These are phyloP conservation scores for Limanda limanda DNA, from an alignment of 2,113 vertebrate genomes.

Conservation along the genomic window DNA sequence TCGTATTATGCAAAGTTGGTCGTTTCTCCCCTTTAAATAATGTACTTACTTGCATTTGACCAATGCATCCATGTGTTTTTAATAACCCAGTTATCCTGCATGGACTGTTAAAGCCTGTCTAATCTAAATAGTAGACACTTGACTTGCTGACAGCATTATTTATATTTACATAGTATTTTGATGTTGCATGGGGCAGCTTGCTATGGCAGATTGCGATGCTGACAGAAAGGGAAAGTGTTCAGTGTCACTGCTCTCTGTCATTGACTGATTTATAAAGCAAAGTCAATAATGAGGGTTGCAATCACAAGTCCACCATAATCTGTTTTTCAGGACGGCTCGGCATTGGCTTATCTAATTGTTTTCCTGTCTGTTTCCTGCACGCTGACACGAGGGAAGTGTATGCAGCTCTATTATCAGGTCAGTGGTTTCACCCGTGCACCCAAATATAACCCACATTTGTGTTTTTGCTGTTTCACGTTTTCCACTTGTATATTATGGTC, in stretches of 20 bases:
- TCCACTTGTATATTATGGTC: neutral
- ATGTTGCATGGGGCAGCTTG: neutral
- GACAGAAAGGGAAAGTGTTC: neutral
- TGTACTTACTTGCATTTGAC: too few relatives aligned
- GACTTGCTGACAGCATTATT: neutral
- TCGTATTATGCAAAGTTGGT: too few relatives aligned
- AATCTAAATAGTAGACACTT: neutral
- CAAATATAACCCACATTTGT: conserved; percentile 25
- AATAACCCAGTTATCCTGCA: too few relatives aligned
- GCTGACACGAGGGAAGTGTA: conserved; percentile 35
- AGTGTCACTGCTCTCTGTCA: neutral
- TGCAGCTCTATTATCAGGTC: conserved; percentile 41
- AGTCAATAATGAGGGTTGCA: conserved; percentile 10
- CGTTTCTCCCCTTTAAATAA: too few relatives aligned
- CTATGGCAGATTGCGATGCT: neutral
- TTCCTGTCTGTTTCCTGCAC: conserved; percentile 50
- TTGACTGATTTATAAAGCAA: conserved; percentile 8
- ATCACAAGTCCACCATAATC: conserved; percentile 42
- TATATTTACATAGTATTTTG: neutral
- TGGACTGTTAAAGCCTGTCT: too few relatives aligned
- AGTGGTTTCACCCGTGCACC: conserved; percentile 8
- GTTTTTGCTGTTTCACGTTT: conserved; percentile 31
- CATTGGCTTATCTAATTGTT: conserved; percentile 55
- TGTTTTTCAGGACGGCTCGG: conserved; percentile 23
- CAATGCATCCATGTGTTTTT: too few relatives aligned